phyloP scores from a whole-genome alignment of 2,797 vertebrate species.

The Merluccius polli region DNA sequence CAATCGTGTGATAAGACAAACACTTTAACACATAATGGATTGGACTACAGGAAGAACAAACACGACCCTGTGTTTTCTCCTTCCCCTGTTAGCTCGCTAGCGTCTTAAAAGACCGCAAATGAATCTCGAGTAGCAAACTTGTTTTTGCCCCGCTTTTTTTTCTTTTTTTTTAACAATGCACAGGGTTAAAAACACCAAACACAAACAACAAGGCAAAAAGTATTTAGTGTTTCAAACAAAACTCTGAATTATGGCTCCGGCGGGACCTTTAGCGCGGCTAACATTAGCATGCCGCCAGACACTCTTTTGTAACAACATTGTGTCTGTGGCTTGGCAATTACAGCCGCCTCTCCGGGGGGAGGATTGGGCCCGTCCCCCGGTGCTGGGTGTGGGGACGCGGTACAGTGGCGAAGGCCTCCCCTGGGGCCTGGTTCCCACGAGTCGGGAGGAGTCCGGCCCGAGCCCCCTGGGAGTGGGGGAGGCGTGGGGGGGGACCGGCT shows the following conservation, averaged over 20 bases:
- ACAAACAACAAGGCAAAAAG: slow-evolving; percentile 32
- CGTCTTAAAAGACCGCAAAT: slow-evolving; percentile 61
- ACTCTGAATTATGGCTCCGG: slow-evolving; percentile 62
- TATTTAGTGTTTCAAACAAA: slow-evolving; percentile 61
- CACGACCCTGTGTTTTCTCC: slow-evolving; percentile 44
- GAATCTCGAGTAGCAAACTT: slow-evolving; percentile 51
- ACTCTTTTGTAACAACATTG: slow-evolving; percentile 59
- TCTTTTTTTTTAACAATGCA: slow-evolving; percentile 41
- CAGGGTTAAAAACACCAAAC: slow-evolving; percentile 59
- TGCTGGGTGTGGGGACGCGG: slow-evolving; percentile 28
- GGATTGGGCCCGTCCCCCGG: slow-evolving; percentile 41
- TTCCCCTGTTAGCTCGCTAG: slow-evolving; percentile 23
- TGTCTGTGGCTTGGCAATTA: slow-evolving; percentile 64
- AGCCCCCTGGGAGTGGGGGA: not conserved
- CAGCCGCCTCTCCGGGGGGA: slow-evolving; percentile 35
- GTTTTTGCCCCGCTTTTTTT: slow-evolving; percentile 34
- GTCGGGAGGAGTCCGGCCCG: slow-evolving; percentile 42
- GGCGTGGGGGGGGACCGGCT: slow-evolving; percentile 7
- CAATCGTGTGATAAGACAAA: slow-evolving; percentile 29
- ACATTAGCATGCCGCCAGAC: slow-evolving; percentile 74
- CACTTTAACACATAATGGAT: not conserved
- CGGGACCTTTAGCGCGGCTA: slow-evolving; percentile 66
- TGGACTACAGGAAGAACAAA: slow-evolving; percentile 34
- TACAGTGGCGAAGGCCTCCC: slow-evolving; percentile 32
- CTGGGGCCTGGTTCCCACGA: slow-evolving; percentile 59